Percentiles rank a stretch among this genome's conserved stretches.
Conservation (phyloP, 1,140 invertebrate genomes). For the Ridgeia piscesae region DNA sequence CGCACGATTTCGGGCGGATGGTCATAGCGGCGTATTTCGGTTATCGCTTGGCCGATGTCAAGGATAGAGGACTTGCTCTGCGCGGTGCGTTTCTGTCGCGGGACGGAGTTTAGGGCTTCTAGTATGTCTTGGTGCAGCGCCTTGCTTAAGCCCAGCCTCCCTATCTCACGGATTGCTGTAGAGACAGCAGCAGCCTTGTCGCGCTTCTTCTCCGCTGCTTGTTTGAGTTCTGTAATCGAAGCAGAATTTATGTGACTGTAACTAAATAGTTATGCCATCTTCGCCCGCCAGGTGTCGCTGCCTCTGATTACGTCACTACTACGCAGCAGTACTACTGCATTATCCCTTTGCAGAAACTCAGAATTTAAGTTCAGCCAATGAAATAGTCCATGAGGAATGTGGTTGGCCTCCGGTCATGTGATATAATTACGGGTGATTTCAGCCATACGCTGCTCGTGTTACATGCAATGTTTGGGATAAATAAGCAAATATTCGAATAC, state of each 20-base stretch:
- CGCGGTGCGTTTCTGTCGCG: background rate
- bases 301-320: too few relatives aligned
- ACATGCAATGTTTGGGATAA: too few relatives aligned
- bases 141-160: background rate
- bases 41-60: conserved; percentile 26
- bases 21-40: conserved; percentile 24
- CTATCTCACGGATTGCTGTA: background rate
- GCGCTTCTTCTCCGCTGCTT: background rate
- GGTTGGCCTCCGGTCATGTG: too few relatives aligned
- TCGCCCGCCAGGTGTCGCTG: too few relatives aligned
- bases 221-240: background rate
- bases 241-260: background rate
- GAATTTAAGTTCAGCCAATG: too few relatives aligned
- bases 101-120: background rate
- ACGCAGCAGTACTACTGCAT: too few relatives aligned
- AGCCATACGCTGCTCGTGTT: too few relatives aligned
- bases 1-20: conserved; percentile 23
- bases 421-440: too few relatives aligned
- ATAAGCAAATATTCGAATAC: too few relatives aligned
- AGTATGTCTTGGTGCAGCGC: background rate
- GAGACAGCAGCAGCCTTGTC: background rate
- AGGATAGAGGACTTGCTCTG: conserved; percentile 7
- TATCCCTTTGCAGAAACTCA: too few relatives aligned
- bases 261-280: background rate
- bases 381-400: too few relatives aligned